Percentiles rank a stretch among this genome's conserved stretches.
Conservation (phyloP, 2,797 vertebrate genomes). For the Notolabrus celidotus region DNA sequence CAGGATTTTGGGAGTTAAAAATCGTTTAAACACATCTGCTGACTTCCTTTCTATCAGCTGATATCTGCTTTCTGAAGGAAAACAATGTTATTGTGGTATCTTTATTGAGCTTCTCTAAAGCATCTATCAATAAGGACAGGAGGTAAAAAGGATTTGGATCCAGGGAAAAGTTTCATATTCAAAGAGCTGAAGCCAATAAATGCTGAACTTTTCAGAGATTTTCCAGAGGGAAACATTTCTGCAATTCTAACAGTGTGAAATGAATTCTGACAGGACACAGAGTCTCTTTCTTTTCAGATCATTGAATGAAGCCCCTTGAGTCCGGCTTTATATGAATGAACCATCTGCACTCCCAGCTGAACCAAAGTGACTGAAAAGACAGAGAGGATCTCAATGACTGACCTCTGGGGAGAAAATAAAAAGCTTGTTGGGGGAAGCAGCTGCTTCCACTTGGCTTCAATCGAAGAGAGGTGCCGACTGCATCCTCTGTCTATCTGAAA, state of each 20-base stretch:
- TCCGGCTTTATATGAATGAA: neutral
- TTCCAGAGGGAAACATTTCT: neutral
- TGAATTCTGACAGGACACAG: neutral
- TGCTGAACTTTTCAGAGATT: neutral
- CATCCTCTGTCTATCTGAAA: neutral
- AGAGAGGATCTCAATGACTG: neutral
- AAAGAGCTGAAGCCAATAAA: too few species aligned
- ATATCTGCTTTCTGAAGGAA: too few species aligned
- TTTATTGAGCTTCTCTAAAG: too few species aligned
- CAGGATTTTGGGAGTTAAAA: too few species aligned
- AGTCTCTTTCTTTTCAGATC: neutral
- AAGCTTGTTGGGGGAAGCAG: conserved; percentile 13
- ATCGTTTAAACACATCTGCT: too few species aligned
- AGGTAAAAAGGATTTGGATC: too few species aligned
- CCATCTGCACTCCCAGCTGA: neutral
- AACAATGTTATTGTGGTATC: too few species aligned
- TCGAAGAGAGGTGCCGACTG: neutral
- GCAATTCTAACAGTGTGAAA: too few species aligned
- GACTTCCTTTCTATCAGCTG: too few species aligned
- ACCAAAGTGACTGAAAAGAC: neutral
- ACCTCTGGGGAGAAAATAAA: neutral
- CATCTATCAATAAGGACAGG: too few species aligned
- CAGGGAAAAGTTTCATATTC: too few species aligned
- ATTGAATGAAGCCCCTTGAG: neutral
- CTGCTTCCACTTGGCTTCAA: conserved; percentile 9